Conservation (phyloP, 2,113 vertebrate genomes). For the Martes martes region DNA sequence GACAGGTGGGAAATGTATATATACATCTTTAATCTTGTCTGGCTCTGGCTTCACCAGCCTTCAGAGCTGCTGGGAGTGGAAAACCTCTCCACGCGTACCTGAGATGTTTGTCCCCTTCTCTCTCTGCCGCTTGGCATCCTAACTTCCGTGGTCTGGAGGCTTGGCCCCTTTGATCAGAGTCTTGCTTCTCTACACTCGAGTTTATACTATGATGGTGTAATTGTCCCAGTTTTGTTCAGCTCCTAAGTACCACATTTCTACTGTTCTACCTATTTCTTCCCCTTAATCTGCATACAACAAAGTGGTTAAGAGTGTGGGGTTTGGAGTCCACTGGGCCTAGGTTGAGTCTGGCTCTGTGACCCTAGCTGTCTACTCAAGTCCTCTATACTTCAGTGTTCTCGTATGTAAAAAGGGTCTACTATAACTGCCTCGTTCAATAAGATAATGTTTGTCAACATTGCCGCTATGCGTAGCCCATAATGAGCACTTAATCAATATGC, state of each 20-base stretch:
- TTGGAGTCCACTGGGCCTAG: background rate
- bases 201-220: background rate
- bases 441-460: background rate
- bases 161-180: background rate
- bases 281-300: background rate
- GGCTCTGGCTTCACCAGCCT: background rate
- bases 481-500: background rate
- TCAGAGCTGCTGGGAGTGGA: background rate
- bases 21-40: background rate
- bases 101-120: background rate
- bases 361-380: too few relatives aligned
- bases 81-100: background rate
- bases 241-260: background rate
- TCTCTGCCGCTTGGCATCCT: background rate
- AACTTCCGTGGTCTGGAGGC: background rate
- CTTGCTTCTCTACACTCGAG: background rate
- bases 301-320: background rate
- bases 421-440: background rate
- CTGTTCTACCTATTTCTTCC: background rate
- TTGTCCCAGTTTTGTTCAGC: background rate
- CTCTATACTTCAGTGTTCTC: background rate
- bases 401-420: background rate
- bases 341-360: background rate
- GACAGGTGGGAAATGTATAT: background rate
- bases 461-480: background rate